Base-by-base conservation (phyloP, 2,113 vertebrate species). In the Cygnus buccinator region DNA sequence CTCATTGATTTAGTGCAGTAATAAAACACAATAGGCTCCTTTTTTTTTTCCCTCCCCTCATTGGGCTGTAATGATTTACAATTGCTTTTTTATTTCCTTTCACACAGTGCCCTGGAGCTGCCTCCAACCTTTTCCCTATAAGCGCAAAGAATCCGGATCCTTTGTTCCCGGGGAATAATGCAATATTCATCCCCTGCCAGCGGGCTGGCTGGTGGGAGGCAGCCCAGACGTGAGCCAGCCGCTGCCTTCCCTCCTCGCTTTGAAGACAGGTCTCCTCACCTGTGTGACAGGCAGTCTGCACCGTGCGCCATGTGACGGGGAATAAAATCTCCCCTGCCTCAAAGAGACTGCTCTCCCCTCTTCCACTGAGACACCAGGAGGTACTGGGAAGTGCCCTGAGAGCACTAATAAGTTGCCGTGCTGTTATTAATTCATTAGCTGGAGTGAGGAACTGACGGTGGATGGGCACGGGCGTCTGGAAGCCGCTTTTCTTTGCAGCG, bases 71-170 rank as follows among this genome's bases (percentile, higher is more conserved):
- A 65, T 79, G 70, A 95, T 95, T 89, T 95, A 87, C 28, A 84
- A 91, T 48, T 52, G 31, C 33, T 91, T 84, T 92, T 75, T 77
- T 82, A 89, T 81, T 93, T 90, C 22, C 66, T 93, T 83, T 96
- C 76, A 91, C 37, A 55, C 8, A 67, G 54, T 79, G 44, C 70
- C 84, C 77, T 84, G 62, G 62, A 92, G 92, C 92, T 93, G 54
- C 77, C 80, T 94, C 37, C 62, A 86, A 76, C 80, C 50, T 93
- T 92, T 92, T 41, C 55, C 25, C 50, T 44, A 89, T 70, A 87
- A 95, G 86, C 22, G 48, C 39, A 31, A 82, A 81, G 89, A 76
- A 92, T 92, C 43, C 6, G 1, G 37, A 82, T 59, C 62, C 11
- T 87, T 91, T 55, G 19, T 87, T 73, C 73, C 44, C 20, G 15